These are phyloP conservation scores for Cephus rjabovi DNA, from an alignment of 2,888 invertebrate species.

Conservation along the genomic window DNA sequence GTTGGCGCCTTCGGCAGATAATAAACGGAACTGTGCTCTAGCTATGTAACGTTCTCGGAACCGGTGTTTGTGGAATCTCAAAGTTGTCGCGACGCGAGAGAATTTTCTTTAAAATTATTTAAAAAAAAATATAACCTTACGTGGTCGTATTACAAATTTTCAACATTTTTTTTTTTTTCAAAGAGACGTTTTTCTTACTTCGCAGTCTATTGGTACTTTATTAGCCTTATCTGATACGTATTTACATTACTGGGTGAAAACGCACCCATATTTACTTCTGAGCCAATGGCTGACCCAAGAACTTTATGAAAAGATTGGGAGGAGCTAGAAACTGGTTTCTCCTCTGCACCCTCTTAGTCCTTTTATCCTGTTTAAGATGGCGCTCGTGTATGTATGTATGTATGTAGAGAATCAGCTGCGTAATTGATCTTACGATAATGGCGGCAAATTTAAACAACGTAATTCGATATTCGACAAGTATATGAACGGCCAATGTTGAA, in stretches of 20 bases:
- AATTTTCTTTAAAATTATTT: background rate
- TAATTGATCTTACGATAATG: background rate
- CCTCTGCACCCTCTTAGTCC: constrained; percentile 8
- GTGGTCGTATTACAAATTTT: background rate
- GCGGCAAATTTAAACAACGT: background rate
- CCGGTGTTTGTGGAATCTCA: background rate
- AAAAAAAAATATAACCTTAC: background rate
- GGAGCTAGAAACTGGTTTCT: constrained; percentile 47
- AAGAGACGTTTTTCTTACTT: background rate
- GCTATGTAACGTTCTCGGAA: background rate
- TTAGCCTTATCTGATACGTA: background rate
- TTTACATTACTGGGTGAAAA: background rate
- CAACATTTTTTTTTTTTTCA: background rate
- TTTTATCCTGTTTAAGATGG: background rate
- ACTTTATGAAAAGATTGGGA: constrained; percentile 36
- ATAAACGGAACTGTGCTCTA: background rate
- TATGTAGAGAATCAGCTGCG: background rate
- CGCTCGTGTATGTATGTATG: background rate
- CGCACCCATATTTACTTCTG: constrained; percentile 10
- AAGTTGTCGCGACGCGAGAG: background rate
- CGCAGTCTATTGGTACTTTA: background rate
- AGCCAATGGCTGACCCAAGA: constrained; percentile 32
- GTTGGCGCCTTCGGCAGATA: background rate
- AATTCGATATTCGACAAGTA: background rate
- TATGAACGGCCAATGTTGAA: too few relatives aligned